These are phyloP conservation scores for Mormyrus iriodes DNA, from an alignment of 2,113 vertebrate species.

Conservation along the genomic window DNA sequence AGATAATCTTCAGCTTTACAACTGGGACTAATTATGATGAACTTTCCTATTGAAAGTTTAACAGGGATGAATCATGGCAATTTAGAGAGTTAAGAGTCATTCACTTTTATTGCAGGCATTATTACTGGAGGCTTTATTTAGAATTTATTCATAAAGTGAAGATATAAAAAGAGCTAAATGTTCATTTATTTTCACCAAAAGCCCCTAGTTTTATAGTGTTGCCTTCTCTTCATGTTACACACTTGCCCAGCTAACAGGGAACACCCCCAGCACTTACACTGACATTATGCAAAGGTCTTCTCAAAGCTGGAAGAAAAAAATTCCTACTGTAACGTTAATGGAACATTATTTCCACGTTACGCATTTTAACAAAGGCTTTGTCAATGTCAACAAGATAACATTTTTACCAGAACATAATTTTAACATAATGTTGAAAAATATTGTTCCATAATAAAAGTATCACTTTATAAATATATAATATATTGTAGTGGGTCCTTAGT, in stretches of 20 bases:
- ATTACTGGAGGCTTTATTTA: background rate
- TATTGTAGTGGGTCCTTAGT: too few relatives aligned
- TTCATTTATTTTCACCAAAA: background rate
- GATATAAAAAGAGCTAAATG: background rate
- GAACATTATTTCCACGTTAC: background rate
- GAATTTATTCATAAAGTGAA: background rate
- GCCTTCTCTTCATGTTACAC: background rate
- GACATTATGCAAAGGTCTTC: background rate
- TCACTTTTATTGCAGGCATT: background rate
- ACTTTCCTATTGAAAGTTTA: background rate
- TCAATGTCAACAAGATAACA: background rate
- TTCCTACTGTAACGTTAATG: background rate
- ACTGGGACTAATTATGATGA: background rate
- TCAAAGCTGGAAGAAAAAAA: background rate
- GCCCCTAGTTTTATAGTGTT: background rate
- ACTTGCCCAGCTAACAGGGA: background rate
- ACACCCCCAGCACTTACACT: background rate
- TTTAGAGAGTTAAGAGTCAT: background rate
- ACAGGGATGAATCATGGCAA: background rate
- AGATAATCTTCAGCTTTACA: background rate
- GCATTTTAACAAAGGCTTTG: background rate
- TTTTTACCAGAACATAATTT: background rate
- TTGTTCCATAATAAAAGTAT: background rate
- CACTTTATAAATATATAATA: background rate
- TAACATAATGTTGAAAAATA: background rate